Evolutionary conservation across 2,888 invertebrate genomes (phyloP), one percentile per base, ranked within the genome.

Genomic region (Pterobdella sp.): DNA sequence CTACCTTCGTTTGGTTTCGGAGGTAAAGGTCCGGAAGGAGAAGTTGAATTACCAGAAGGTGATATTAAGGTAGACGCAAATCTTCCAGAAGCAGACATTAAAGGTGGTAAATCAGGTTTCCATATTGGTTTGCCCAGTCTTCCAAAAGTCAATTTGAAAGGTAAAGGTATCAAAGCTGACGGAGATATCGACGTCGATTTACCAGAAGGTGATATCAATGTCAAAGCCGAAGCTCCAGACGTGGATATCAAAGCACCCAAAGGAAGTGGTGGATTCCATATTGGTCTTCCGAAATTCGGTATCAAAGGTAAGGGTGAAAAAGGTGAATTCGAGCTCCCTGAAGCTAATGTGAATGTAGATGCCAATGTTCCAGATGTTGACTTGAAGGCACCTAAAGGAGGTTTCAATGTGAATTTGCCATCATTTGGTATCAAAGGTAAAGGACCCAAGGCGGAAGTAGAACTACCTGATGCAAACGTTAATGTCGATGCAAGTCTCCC

Each of bases 401-500:
- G 72, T 1, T 66, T 72, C 42, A 42, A 72, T 35, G 35, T 72
- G 2, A 37, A 66, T 1, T 49, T 72, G 35, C 72, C 72, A 34
- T 42, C 65, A 14, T 72, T 72, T 32, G 66, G 72, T n/a, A 52
- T 72, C 22, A 72, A 72, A 32, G 52, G 52, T 10, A 69, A 69
- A 31, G 72, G 72, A 1, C 66, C 72, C 1, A 72, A 63, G 29
- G 42, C 36, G 18, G 72, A 66, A 31, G 72, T 35, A 4, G 71
- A 63, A 32, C 10, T 63, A 29, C 52, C 56, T 63, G 71, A 63
- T n/a, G 63, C 32, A 32, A 64, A 71, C 56, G 63, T 26, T 0
- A 36, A 71, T 71, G 0, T 63, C 3, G 64, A 71, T 26, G 64
- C 35, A 60, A 34, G 29, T 22, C 35, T 64, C 36, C 66, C 65